Percentiles rank a stretch among this genome's conserved stretches.
These are phyloP conservation scores for Trachelus iudaicus DNA, from an alignment of 2,888 invertebrate species.

Conservation along the genomic window DNA sequence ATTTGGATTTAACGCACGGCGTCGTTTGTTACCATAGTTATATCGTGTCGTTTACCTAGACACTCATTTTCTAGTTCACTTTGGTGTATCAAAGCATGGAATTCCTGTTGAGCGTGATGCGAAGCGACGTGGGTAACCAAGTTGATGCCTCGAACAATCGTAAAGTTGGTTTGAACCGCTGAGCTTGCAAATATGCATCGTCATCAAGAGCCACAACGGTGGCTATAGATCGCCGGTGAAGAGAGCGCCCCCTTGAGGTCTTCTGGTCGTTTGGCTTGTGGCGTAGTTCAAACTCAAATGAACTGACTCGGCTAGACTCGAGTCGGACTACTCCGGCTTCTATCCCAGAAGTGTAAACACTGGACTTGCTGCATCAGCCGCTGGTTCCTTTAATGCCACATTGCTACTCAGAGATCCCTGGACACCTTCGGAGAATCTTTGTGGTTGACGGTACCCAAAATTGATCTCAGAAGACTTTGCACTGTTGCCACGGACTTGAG, in stretches of 20 bases:
- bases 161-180: constrained; percentile 21
- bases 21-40: neutral
- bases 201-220: neutral
- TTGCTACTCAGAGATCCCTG: neutral
- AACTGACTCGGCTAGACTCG: neutral
- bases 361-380: neutral
- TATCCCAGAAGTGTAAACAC: neutral
- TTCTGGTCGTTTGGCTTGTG: neutral
- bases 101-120: neutral
- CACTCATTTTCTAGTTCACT: neutral
- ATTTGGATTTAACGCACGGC: neutral
- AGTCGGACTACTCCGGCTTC: neutral
- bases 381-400: neutral
- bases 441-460: neutral
- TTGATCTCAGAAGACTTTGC: neutral
- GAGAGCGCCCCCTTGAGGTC: neutral
- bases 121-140: neutral
- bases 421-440: neutral
- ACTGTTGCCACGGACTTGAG: neutral
- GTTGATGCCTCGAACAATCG: constrained; percentile 16
- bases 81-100: neutral
- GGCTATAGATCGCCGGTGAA: neutral
- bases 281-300: neutral
- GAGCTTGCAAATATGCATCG: constrained; percentile 17
- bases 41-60: neutral